These are phyloP conservation scores for Agrotis puta DNA, from an alignment of 2,888 invertebrate genomes.

Conservation along the genomic window DNA sequence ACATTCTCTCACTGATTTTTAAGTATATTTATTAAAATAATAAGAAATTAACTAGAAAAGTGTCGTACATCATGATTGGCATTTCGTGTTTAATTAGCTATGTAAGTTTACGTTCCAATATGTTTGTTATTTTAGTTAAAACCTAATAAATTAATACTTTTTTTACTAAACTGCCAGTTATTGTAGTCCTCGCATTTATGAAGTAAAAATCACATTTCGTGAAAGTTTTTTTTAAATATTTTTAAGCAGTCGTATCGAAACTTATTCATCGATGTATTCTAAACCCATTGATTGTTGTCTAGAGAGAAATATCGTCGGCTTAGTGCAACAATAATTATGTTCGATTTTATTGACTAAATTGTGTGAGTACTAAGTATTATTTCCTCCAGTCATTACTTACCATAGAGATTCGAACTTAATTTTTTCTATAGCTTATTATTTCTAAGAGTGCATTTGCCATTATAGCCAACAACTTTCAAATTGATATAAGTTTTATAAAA, in stretches of 20 bases:
- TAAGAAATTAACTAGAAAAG: slow-evolving; percentile 66
- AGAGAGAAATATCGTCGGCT: slow-evolving; percentile 2
- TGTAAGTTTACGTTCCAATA: slow-evolving; percentile 79
- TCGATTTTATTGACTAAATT: background rate
- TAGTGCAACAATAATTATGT: background rate
- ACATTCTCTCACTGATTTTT: slow-evolving; percentile 72
- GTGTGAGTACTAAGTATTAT: background rate
- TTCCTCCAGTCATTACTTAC: background rate
- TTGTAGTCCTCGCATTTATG: slow-evolving; percentile 88
- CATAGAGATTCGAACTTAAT: background rate
- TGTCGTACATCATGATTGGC: slow-evolving; percentile 89
- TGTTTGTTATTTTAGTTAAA: slow-evolving; percentile 72
- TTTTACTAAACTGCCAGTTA: slow-evolving; percentile 82
- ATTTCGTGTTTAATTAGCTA: slow-evolving; percentile 81
- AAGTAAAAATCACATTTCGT: slow-evolving; percentile 65
- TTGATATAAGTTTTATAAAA: background rate
- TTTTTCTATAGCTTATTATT: background rate
- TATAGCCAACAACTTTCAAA: slow-evolving; percentile 1
- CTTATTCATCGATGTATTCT: slow-evolving; percentile 23
- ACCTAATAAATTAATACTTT: slow-evolving; percentile 69
- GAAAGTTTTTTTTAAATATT: slow-evolving; percentile 67
- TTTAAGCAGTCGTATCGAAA: slow-evolving; percentile 59
- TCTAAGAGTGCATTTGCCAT: slow-evolving; percentile 4
- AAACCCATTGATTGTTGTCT: slow-evolving; percentile 20
- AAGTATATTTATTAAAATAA: slow-evolving; percentile 74